A percentile compares a stretch with the other conserved stretches of the same genome.
These are phyloP conservation scores for Microtus montanus DNA, from an alignment of 2,113 vertebrate genomes.

Conservation along the genomic window DNA sequence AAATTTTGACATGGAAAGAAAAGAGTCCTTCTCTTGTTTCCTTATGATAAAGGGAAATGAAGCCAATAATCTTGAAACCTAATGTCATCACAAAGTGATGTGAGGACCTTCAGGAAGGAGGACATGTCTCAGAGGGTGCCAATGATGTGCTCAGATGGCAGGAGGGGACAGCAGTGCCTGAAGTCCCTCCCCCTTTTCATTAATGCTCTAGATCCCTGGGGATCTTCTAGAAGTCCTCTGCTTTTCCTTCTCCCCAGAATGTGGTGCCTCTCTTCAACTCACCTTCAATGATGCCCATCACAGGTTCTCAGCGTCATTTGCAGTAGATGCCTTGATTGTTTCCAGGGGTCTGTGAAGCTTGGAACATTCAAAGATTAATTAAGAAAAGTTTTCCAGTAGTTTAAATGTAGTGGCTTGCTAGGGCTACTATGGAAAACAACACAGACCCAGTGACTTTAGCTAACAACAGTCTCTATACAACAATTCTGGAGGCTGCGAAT, in stretches of 20 bases:
- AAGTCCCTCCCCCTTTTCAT: background rate
- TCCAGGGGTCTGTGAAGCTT: background rate
- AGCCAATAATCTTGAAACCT: conserved; percentile 33
- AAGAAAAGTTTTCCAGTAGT: background rate
- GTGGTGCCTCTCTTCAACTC: background rate
- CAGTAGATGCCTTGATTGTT: background rate
- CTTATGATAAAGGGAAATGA: conserved; percentile 36
- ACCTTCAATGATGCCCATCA: background rate
- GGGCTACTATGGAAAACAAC: background rate
- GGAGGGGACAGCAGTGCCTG: background rate
- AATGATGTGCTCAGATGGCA: background rate
- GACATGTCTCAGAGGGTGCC: background rate
- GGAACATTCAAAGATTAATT: background rate
- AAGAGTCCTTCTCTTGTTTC: conserved; percentile 40
- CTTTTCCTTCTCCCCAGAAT: background rate
- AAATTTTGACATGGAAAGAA: conserved; percentile 63
- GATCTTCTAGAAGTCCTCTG: background rate
- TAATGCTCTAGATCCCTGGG: background rate
- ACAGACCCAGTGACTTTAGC: background rate
- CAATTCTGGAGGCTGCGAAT: background rate
- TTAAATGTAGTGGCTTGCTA: background rate
- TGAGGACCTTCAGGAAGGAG: background rate
- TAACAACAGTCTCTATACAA: background rate
- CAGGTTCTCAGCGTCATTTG: background rate
- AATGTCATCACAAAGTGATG: conserved; percentile 9